Conservation (phyloP, 2,888 invertebrate species). For the Ommatoiulus sabulosus region DNA sequence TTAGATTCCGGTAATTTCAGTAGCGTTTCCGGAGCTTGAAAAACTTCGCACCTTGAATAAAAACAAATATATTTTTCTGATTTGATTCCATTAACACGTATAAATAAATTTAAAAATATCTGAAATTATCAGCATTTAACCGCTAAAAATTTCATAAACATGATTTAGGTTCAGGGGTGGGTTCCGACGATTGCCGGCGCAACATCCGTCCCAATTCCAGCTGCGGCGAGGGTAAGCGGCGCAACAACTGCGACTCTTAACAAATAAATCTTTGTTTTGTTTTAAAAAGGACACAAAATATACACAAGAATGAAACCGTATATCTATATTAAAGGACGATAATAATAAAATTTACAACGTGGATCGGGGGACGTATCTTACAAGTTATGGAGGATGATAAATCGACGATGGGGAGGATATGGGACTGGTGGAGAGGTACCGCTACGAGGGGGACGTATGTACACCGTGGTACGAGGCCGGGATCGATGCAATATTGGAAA, state of each 20-base stretch:
- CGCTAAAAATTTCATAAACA: no score
- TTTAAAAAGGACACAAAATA: background rate
- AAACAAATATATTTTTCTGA: no score
- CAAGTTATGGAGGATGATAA: background rate
- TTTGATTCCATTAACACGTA: no score
- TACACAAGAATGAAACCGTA: background rate
- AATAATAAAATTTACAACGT: background rate
- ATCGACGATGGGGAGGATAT: background rate
- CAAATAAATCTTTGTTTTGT: background rate
- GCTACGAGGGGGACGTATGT: constrained; percentile 1
- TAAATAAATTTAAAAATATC: no score
- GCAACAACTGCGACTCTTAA: background rate
- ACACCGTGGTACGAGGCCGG: background rate
- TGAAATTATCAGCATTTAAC: no score
- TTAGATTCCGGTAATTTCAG: no score
- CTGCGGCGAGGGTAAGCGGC: background rate
- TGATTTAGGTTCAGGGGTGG: no score
- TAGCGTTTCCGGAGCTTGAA: no score
- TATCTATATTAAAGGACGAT: background rate
- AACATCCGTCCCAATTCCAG: background rate
- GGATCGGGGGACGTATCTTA: constrained; percentile 1
- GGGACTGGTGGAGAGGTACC: background rate
- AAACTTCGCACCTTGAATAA: no score
- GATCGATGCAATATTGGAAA: background rate
- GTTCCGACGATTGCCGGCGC: no score